These are phyloP conservation scores for Amblyjoppa proteus DNA, from an alignment of 2,888 invertebrate genomes.

Conservation along the genomic window DNA sequence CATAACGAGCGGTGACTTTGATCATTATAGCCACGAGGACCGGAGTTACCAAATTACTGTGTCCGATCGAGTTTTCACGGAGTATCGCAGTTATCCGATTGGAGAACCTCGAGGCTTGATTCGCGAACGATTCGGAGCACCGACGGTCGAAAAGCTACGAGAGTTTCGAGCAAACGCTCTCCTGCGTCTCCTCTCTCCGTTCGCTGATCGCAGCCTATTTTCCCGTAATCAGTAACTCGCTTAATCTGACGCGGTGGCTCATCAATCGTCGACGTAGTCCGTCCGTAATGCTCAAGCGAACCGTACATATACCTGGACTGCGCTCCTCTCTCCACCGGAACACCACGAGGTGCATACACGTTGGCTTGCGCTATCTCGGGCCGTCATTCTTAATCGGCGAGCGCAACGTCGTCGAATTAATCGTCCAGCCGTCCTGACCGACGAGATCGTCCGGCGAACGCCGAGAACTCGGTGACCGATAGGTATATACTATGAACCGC, in stretches of 20 bases:
- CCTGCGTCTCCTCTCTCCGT: slow-evolving; percentile 35
- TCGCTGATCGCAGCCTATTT: slow-evolving; percentile 73
- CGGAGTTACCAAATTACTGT: slow-evolving; percentile 15
- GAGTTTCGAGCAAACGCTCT: not conserved
- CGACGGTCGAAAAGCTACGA: not conserved
- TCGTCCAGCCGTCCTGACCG: slow-evolving; percentile 38
- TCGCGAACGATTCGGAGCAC: not conserved
- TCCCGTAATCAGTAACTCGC: slow-evolving; percentile 75
- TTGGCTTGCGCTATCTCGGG: slow-evolving; percentile 27
- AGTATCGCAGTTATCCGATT: not conserved
- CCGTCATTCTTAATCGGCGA: slow-evolving; percentile 50
- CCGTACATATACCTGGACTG: not conserved
- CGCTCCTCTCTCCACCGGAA: slow-evolving; percentile 2
- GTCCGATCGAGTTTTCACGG: slow-evolving; percentile 13
- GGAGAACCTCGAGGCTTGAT: slow-evolving; percentile 5
- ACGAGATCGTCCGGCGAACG: slow-evolving; percentile 4
- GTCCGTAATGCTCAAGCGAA: slow-evolving; percentile 10
- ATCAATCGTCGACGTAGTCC: slow-evolving; percentile 73
- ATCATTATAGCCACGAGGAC: slow-evolving; percentile 8
- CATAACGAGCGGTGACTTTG: slow-evolving; percentile 7
- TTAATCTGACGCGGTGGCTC: slow-evolving; percentile 77
- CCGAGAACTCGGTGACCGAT: slow-evolving; percentile 37
- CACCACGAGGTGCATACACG: slow-evolving; percentile 1
- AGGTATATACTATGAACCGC: slow-evolving; percentile 1
- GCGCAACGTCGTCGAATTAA: slow-evolving; percentile 53